Evolutionary conservation across 2,888 invertebrate species (phyloP), one percentile per base, ranked within the genome.

Genomic region (Agrotis ipsilon): DNA sequence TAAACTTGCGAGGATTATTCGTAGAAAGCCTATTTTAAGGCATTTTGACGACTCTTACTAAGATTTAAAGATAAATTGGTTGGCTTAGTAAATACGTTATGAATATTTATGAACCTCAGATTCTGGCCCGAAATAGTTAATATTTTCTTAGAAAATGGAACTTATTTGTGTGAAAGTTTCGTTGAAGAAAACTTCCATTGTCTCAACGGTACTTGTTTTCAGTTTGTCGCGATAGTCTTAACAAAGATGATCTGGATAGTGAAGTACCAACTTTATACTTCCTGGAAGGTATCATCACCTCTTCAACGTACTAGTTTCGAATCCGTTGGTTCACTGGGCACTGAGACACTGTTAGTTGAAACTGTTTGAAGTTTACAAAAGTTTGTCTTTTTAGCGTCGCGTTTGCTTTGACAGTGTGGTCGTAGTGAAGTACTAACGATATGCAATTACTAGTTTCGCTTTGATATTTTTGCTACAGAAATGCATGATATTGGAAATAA

Each of bases 31-130:
- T 27, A 43, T 55, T 21, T 49, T 2, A 43, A 71, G 39, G 54
- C 54, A 19, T 55, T 80, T 70, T 57, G 48, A 63, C 27, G 68
- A 57, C 52, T 68, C 32, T n/a, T 52, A 46, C 64, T 55, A 27
- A 72, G 52, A 68, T 72, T 71, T 51, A 24, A 27, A 13, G n/a
- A 48, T 66, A 67, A 27, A 39, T 46, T 32, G 14, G 19, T 16
- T 48, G 43, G 51, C 32, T 46, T 57, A 14, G 21, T n/a, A 43
- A 60, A 60, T 19, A 4, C 24, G 6, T 24, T 32, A 16, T n/a
- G 16, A 49, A 45, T 57, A 14, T 70, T 49, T 43, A 43, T 21
- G 13, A 16, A 27, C 27, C 4, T 21, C 2, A 27, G 54, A 4
- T 54, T 54, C 11, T 11, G 4, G 18, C 2, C 54, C 18, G 14